phyloP scores from a whole-genome alignment of 2,888 invertebrate species.

The Sinodicranocentrus sp. region DNA sequence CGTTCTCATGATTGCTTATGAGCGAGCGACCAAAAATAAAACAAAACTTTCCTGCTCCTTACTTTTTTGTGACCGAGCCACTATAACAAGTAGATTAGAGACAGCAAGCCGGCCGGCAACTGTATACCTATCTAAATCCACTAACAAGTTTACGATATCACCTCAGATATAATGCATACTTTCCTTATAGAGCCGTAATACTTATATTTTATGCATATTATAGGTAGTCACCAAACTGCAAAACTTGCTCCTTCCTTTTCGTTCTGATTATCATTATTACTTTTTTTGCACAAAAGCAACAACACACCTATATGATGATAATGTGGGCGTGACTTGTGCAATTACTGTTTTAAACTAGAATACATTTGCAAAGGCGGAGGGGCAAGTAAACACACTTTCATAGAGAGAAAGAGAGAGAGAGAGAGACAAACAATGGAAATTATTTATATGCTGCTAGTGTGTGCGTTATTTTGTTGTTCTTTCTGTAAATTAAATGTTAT shows the following conservation, averaged over 20 bases:
- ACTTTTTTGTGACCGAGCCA: neutral
- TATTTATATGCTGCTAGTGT: too few relatives aligned
- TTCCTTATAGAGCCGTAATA: too few relatives aligned
- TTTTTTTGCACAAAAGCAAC: slow-evolving; percentile 24
- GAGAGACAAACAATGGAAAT: neutral
- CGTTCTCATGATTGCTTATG: slow-evolving; percentile 14
- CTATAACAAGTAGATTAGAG: neutral
- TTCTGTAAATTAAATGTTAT: slow-evolving; percentile 33
- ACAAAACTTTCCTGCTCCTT: neutral
- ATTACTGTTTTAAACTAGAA: slow-evolving; percentile 38
- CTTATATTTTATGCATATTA: too few relatives aligned
- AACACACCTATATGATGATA: slow-evolving; percentile 25
- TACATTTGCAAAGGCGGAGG: slow-evolving; percentile 32
- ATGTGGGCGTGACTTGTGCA: slow-evolving; percentile 45
- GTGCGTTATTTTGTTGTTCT: slow-evolving; percentile 11
- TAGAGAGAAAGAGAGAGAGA: neutral
- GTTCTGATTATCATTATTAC: slow-evolving; percentile 9
- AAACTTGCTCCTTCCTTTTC: slow-evolving; percentile 12
- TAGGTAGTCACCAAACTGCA: too few relatives aligned
- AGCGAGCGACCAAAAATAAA: slow-evolving; percentile 1
- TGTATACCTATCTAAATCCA: too few relatives aligned
- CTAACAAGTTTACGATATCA: too few relatives aligned
- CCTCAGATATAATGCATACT: too few relatives aligned
- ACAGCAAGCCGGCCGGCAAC: slow-evolving; percentile 11
- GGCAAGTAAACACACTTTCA: slow-evolving; percentile 29